phyloP scores from a whole-genome alignment of 2,888 invertebrate genomes.

The Linnaemya tessellans region DNA sequence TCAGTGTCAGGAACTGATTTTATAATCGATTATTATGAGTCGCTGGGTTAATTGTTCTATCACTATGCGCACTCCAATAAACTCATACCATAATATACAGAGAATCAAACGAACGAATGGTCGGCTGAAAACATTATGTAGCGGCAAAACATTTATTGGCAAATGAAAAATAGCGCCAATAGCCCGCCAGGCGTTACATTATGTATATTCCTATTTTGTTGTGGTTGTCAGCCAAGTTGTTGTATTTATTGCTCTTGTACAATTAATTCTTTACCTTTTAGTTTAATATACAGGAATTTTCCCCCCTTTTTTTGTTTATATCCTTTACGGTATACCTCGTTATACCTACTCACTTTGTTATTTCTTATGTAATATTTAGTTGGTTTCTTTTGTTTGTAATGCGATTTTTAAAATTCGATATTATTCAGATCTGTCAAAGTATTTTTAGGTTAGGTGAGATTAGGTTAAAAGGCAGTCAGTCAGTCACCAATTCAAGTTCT shows the following conservation, averaged over 20 bases:
- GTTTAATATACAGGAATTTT: constrained; percentile 48
- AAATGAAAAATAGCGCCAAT: constrained; percentile 77
- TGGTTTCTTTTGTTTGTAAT: too few relatives aligned
- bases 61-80: neutral
- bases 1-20: too few relatives aligned
- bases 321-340: constrained; percentile 15
- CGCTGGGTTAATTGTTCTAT: too few relatives aligned
- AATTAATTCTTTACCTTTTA: constrained; percentile 67
- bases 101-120: constrained; percentile 19
- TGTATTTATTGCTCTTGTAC: constrained; percentile 70
- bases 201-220: constrained; percentile 73
- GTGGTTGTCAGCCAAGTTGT: constrained; percentile 71
- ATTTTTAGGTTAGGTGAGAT: too few relatives aligned
- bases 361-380: neutral
- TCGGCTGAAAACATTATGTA: constrained; percentile 20
- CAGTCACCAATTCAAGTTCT: too few relatives aligned
- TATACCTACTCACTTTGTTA: neutral
- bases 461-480: too few relatives aligned
- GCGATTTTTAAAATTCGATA: too few relatives aligned
- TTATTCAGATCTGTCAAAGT: too few relatives aligned
- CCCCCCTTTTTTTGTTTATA: constrained; percentile 19
- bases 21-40: too few relatives aligned
- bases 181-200: constrained; percentile 74
- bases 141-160: constrained; percentile 75
- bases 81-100: neutral